phyloP scores from a whole-genome alignment of 1,140 invertebrate species.

The Idris sp. region DNA sequence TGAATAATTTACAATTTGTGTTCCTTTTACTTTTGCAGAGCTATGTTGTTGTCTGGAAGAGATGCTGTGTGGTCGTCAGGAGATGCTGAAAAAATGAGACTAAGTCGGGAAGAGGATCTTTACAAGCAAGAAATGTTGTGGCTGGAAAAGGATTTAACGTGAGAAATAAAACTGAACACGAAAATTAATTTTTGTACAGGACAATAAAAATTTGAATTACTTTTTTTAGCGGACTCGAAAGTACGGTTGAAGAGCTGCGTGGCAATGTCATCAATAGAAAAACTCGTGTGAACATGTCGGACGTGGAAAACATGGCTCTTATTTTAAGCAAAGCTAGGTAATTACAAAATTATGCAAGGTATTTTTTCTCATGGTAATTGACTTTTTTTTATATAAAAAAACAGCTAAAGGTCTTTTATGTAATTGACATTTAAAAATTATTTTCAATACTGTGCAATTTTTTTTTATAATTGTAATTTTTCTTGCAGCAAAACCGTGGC shows the following conservation, averaged over 20 bases:
- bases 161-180: too few relatives aligned
- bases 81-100: conserved; percentile 82
- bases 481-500: conserved; percentile 90
- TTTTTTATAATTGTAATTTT: background rate
- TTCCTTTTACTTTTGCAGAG: conserved; percentile 71
- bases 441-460: too few relatives aligned
- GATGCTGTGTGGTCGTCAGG: conserved; percentile 80
- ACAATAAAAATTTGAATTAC: conserved; percentile 40
- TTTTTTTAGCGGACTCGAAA: conserved; percentile 89
- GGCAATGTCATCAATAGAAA: conserved; percentile 96
- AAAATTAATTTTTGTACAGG: too few relatives aligned
- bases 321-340: conserved; percentile 91
- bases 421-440: too few relatives aligned
- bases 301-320: conserved; percentile 97
- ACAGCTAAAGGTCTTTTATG: too few relatives aligned
- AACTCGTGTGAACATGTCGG: conserved; percentile 96
- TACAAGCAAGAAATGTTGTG: conserved; percentile 94
- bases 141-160: conserved; percentile 94
- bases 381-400: background rate
- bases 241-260: conserved; percentile 94
- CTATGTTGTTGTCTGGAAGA: conserved; percentile 82
- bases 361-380: too few relatives aligned
- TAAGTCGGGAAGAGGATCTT: conserved; percentile 88
- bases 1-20: too few relatives aligned
- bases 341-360: conserved; percentile 3